Conservation (phyloP, 2,113 vertebrate species). For the Mungos mungo region DNA sequence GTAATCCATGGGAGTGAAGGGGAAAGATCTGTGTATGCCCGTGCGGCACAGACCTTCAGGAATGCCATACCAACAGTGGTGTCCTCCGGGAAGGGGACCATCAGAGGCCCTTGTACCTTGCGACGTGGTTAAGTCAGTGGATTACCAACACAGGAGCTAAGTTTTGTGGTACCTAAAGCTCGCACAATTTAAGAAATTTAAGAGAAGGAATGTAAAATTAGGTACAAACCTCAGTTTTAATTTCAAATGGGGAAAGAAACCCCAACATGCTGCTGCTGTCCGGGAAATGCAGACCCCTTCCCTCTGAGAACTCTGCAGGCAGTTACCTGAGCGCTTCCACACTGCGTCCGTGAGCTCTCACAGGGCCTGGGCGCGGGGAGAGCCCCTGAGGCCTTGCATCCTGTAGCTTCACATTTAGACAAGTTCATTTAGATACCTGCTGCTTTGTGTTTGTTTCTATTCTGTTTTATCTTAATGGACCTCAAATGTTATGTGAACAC, state of each 20-base stretch:
- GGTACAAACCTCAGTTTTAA: background rate
- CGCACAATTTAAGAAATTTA: background rate
- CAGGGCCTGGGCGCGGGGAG: no score
- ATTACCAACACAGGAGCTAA: background rate
- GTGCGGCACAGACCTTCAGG: background rate
- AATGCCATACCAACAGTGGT: background rate
- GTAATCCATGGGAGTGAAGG: background rate
- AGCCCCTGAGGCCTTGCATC: background rate
- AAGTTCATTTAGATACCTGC: background rate
- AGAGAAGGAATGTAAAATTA: background rate
- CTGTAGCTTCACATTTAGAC: background rate
- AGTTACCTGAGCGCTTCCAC: background rate
- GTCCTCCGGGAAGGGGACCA: background rate
- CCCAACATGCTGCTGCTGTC: background rate
- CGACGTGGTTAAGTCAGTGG: background rate
- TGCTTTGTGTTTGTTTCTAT: background rate
- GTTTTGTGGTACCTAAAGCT: background rate
- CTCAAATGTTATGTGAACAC: background rate
- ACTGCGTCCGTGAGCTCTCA: no score
- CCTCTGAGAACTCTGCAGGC: background rate
- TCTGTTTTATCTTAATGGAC: background rate
- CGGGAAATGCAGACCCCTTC: background rate
- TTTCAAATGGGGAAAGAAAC: background rate
- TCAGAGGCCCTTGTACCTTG: background rate
- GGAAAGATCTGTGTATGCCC: background rate